Evolutionary conservation across 2,113 vertebrate species (phyloP).

Genomic region (Gymnorhina tibicen): DNA sequence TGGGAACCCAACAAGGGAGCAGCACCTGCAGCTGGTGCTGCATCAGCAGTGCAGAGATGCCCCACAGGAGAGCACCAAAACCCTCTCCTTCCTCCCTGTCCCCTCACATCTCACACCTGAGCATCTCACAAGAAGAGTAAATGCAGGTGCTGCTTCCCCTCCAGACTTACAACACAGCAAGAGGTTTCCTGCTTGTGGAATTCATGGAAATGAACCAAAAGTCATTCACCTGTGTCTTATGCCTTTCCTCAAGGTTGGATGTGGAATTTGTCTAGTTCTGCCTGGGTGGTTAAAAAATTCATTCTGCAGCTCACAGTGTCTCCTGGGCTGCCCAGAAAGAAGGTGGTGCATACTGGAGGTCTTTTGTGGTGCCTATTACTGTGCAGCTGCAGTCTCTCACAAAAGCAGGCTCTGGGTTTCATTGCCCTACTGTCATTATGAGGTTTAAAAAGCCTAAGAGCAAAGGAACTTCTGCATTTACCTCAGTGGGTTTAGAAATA

Average conservation of each 20-base stretch:
- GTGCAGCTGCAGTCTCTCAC: not conserved
- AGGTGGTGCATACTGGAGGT: not conserved
- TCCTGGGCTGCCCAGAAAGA: not conserved
- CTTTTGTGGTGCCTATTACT: not conserved
- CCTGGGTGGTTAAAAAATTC: not conserved
- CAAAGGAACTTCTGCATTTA: not conserved
- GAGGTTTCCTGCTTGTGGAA: not conserved
- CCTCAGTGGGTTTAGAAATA: not conserved
- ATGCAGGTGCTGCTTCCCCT: not conserved
- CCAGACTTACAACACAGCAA: accelerated
- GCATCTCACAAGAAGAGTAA: too few relatives aligned
- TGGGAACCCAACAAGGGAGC: not conserved
- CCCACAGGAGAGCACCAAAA: not conserved
- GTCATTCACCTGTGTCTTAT: accelerated
- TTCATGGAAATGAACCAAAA: not conserved
- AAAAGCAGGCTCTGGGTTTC: not conserved
- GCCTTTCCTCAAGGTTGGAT: not conserved
- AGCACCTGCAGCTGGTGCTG: not conserved
- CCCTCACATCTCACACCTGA: not conserved
- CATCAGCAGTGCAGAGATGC: accelerated
- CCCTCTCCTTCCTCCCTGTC: not conserved
- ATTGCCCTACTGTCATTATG: not conserved
- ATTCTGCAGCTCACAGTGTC: not conserved
- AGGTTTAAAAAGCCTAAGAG: not conserved
- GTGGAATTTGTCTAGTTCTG: not conserved